Base-by-base conservation (phyloP, 2,888 invertebrate genomes). In the Dynastes hyllus region DNA sequence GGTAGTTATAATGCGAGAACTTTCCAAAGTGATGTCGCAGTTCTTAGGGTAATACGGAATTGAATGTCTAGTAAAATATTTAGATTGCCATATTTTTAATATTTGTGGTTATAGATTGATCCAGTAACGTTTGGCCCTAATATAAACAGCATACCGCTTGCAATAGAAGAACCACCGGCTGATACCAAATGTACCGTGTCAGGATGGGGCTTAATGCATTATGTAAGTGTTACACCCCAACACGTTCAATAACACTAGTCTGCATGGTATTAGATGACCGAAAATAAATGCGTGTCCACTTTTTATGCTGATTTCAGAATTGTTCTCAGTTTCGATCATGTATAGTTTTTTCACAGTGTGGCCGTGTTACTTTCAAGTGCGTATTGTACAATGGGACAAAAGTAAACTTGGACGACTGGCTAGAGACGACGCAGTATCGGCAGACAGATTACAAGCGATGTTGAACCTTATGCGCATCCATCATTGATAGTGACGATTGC, bases 151-250 rank as follows among this genome's bases (percentile, higher is more conserved):
- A 51, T 77, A 50, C 51, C 66, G 37, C 61, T 70, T 16, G 71
- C 78, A 11, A 16, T n/a, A 2, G n/a, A 55, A 6, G 67, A 16
- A 9, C 78, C 78, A 1, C 32, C 37, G n/a, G 55, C 27, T 13
- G 29, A 51, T 37, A 66, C 76, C 5, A 51, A 13, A 16, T 66
- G 76, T 16, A 65, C 29, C 37, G 63, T 76, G 9, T 76, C 76
- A 9, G 76, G 76, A 16, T 76, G 76, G 76, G 76, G 76, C 37
- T 32, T 37, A 5, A 76, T 40, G 51, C 65, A 65, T 32, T 65
- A 65, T n/a, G 65, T 65, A 65, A 32, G 65, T 65, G 9, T 29
- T 11, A 16, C 6, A 2, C 1, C 55, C 1, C 22, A 22, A 16
- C 1, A 55, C 6, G 22, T 55, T 11, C 13, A 32, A 32, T 32